Base-by-base conservation (phyloP, 2,797 vertebrate genomes). In the Acestrorhynchus altus region DNA sequence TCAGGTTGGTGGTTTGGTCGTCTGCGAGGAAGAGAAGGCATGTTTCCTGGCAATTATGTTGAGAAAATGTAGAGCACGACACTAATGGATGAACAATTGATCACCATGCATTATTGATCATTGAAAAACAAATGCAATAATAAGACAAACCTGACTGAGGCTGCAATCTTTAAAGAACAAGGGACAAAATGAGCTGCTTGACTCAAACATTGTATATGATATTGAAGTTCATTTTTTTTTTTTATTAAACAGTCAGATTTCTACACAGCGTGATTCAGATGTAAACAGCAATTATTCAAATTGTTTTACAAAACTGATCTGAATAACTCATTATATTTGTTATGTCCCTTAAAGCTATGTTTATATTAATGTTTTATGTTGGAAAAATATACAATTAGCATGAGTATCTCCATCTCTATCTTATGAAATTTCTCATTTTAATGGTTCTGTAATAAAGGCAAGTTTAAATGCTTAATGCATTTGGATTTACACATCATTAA, bases 11-110 rank as follows among this genome's bases (percentile, higher is more conserved):
- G 95, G 95, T 87, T 83, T 0, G 95, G 95, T 0, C 92, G 92
- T 31, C 81, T 96, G 51, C 88, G 92, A 0, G 94, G 94, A 31
- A 91, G 84, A 85, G 94, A 96, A 81, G 95, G 95, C 7, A 86
- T 95, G 89, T 95, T 96, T 74, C 95, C 95, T 0, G 94, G 94
- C 63, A 96, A 96, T 86, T 96, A 96, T 0, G 94, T 96, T 65
- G 92, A 96, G 85, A 96, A 94, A 83, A 90, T 96, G 44, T 96
- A 90, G 76, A 69, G 28, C 26, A 28, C 20, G 31, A 65, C 22
- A n/a, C 31, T 46, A 60, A 31, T 56, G 11, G 72, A 74, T 5
- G n/a, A 72, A 57, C 12, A 28, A 59, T 8, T 46, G 16, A 63
- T 35, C 31, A 35, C 6, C 6, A 35, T 35, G 31, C 31, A 35